Evolutionary conservation across 1,140 invertebrate species (phyloP), one percentile per base, ranked within the genome.

Genomic region (Drosophila pandora): DNA sequence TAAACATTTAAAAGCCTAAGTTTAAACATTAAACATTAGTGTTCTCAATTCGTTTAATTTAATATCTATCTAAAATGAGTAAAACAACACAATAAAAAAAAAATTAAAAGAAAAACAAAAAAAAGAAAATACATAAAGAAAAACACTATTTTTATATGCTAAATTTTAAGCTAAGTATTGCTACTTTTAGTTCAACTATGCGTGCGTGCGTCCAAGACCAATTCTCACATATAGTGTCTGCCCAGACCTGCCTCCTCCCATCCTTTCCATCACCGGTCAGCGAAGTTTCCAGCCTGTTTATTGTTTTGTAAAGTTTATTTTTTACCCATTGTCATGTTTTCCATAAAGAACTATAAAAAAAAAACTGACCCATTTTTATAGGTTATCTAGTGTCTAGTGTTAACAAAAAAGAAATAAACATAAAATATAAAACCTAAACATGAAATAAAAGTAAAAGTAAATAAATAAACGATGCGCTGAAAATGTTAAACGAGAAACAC

Each of bases 91-190:
- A 8, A n/a, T 47, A 30, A 61, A 41, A 60, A 34, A 67, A 41
- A 58, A 61, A 28, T 32, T 21, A 32, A 58, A 59, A 59, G 17
- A 17, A 67, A 49, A 60, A 50, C 34, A 25, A 53, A 22, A 50
- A 47, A 60, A 3, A 62, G 48, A 56, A 47, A n/a, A n/a, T n/a
- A n/a, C n/a, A n/a, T 68, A 57, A 57, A 77, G 70, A 79, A 61
- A 61, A 65, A 49, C 49, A 80, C 70, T 67, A 90, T 84, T 89
- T 82, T 85, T 85, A 87, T 87, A 85, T 58, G 63, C 82, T 87
- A 85, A 52, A 69, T 87, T 80, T 41, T 87, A 85, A 85, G 78
- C 74, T 85, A 87, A 85, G 81, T 85, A 85, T 85, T 85, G 77
- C 69, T 85, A 85, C 72, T 74, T 87, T 87, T 85, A 85, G 82